Percentiles rank a stretch among this genome's conserved stretches.
Evolutionary conservation across 1,140 invertebrate species (phyloP).

Genomic region (Macrobrachium rosenbergii): DNA sequence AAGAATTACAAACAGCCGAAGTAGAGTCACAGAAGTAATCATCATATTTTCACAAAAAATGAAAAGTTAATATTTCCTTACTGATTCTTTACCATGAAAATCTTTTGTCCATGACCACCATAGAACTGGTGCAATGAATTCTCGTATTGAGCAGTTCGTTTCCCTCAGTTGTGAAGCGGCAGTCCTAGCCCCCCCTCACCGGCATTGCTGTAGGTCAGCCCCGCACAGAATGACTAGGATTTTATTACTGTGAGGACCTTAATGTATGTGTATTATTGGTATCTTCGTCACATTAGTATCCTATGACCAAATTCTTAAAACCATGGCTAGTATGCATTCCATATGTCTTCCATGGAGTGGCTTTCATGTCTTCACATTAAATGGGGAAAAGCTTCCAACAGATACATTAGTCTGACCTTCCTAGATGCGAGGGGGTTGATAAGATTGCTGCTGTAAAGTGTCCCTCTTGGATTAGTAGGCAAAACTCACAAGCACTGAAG

Average conservation of each 20-base stretch:
- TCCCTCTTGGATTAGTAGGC: conserved; percentile 34
- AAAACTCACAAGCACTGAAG: conserved; percentile 23
- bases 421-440: conserved; percentile 35
- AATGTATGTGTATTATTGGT: too few species aligned
- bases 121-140: background rate
- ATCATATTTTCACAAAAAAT: too few species aligned
- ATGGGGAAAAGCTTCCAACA: background rate
- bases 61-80: too few species aligned
- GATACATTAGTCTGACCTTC: background rate
- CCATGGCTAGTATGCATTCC: background rate
- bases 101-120: background rate
- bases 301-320: too few species aligned
- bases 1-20: too few species aligned
- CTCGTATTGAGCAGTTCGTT: background rate
- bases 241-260: conserved; percentile 26
- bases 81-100: too few species aligned
- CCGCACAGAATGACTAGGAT: conserved; percentile 16
- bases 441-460: conserved; percentile 29
- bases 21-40: too few species aligned
- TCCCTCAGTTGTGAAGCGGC: conserved; percentile 10
- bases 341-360: background rate
- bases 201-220: background rate
- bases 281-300: too few species aligned
- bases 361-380: too few species aligned
- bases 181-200: conserved; percentile 39